phyloP scores from a whole-genome alignment of 2,888 invertebrate species.

The Phaonia tiefii region DNA sequence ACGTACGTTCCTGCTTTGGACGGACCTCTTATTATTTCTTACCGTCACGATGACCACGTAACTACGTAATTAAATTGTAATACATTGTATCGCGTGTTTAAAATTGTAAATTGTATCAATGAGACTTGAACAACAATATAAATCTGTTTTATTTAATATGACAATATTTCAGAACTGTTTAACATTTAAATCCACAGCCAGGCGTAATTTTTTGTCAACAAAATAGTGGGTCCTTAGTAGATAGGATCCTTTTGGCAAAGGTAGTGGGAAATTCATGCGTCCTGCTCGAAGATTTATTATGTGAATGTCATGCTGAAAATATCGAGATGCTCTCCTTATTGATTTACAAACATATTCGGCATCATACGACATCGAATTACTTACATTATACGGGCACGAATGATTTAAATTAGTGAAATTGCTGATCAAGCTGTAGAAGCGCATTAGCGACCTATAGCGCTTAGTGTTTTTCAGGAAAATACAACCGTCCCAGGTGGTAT shows the following conservation, averaged over 20 bases:
- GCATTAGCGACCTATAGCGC: background rate
- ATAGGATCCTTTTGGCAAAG: slow-evolving; percentile 46
- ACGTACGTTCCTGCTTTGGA: too few species aligned
- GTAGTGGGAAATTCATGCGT: background rate
- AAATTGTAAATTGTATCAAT: too few species aligned
- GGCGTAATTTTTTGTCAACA: background rate
- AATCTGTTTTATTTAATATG: too few species aligned
- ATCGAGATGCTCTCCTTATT: background rate
- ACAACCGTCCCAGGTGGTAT: slow-evolving; percentile 39
- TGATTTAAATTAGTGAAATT: slow-evolving; percentile 25
- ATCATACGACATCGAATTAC: too few species aligned
- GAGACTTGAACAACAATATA: too few species aligned
- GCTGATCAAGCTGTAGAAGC: background rate
- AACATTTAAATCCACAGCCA: too few species aligned
- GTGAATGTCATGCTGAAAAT: slow-evolving; percentile 33
- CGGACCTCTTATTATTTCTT: too few species aligned
- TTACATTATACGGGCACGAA: slow-evolving; percentile 42
- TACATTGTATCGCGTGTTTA: too few species aligned
- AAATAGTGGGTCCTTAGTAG: slow-evolving; percentile 15
- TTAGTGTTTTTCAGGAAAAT: slow-evolving; percentile 23
- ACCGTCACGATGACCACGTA: too few species aligned
- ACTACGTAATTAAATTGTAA: too few species aligned
- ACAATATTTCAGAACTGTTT: too few species aligned
- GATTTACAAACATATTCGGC: background rate
- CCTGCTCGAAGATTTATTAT: background rate